Evolutionary conservation across 2,113 vertebrate genomes (phyloP).

Genomic region (Paracanthobrama guichenoti): DNA sequence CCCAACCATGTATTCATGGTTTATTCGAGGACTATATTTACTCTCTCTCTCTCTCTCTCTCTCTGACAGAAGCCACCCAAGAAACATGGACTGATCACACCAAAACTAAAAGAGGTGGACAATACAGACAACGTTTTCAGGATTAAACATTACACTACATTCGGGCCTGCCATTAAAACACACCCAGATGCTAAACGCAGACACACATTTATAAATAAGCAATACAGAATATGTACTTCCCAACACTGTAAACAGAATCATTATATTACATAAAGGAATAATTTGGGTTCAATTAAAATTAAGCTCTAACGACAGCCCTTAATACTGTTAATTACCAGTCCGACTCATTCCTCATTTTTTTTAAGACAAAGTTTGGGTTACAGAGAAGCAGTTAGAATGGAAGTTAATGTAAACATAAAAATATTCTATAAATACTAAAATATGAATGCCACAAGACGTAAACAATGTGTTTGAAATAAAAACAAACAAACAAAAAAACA

Average conservation of each 20-base stretch:
- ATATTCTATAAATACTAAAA: too few species aligned
- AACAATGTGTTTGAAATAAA: neutral
- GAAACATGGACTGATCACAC: constrained; percentile 61
- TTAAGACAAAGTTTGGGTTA: too few species aligned
- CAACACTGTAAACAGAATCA: neutral
- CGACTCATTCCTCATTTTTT: neutral
- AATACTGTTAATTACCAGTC: neutral
- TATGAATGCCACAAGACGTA: neutral
- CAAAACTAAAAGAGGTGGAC: constrained; percentile 39
- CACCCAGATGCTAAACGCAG: constrained; percentile 19
- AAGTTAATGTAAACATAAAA: neutral
- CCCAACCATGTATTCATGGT: constrained; percentile 89
- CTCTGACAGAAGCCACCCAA: constrained; percentile 84
- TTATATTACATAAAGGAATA: constrained; percentile 7
- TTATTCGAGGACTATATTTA: constrained; percentile 90
- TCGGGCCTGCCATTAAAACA: constrained; percentile 1
- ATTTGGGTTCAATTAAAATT: neutral
- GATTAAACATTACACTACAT: constrained; percentile 18
- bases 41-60: constrained; percentile 59
- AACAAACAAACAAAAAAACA: neutral
- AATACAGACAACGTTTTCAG: constrained; percentile 23
- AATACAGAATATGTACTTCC: neutral
- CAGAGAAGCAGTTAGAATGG: neutral
- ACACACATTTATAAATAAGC: constrained; percentile 7
- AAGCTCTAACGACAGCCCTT: neutral